Conservation (phyloP, 1,140 invertebrate genomes). For the Microplitis demolitor region DNA sequence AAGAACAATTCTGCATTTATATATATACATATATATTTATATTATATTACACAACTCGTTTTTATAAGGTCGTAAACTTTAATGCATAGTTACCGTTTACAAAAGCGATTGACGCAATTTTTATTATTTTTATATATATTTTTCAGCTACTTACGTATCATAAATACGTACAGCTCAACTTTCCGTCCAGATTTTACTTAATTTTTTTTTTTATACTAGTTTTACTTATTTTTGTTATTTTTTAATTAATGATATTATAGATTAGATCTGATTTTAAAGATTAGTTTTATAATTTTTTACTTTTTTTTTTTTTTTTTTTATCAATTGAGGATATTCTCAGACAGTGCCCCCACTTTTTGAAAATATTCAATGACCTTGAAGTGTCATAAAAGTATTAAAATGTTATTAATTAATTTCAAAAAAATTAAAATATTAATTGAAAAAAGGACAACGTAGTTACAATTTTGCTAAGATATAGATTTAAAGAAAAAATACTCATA, state of each 20-base stretch:
- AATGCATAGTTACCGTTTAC: conserved; percentile 17
- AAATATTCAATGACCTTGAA: no score
- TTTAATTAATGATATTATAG: neutral
- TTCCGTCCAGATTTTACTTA: conserved; percentile 14
- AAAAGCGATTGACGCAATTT: conserved; percentile 7
- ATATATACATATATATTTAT: neutral
- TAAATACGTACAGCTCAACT: conserved; percentile 2
- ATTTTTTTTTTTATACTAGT: neutral
- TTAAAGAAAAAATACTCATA: no score
- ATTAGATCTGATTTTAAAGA: neutral
- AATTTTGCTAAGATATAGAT: no score
- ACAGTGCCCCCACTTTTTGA: no score
- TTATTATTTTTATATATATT: conserved; percentile 13
- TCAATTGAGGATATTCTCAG: no score
- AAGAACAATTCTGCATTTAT: neutral
- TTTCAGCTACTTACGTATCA: neutral
- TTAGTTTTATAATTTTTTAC: neutral
- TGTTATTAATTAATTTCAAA: no score
- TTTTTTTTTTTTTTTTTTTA: neutral
- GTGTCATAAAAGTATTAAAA: no score
- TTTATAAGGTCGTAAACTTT: conserved; percentile 17
- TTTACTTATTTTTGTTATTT: neutral
- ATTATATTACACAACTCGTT: conserved; percentile 22
- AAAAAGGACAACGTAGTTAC: no score
- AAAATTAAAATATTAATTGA: no score